Evolutionary conservation across 2,113 vertebrate genomes (phyloP).

Genomic region (Stegostoma tigrinum): DNA sequence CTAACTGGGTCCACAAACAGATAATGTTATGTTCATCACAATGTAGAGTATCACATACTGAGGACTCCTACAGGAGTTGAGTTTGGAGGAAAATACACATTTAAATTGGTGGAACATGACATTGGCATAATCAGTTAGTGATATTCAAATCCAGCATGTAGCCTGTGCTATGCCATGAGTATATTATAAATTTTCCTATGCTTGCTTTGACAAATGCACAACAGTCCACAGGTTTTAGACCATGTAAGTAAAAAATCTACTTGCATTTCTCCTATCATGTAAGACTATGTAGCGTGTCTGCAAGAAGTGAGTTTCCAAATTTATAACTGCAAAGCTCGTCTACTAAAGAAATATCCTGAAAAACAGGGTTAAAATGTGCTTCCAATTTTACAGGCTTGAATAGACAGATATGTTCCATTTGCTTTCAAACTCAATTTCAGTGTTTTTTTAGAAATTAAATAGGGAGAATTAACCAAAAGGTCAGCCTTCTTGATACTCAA

Average conservation of each 20-base stretch:
- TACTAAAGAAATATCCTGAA: neutral
- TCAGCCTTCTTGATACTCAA: neutral
- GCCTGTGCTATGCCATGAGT: neutral
- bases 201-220: neutral
- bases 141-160: neutral
- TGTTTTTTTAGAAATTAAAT: neutral
- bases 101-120: neutral
- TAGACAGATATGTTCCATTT: neutral
- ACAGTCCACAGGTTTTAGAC: neutral
- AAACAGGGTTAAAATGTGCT: neutral
- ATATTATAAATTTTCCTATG: neutral
- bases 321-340: neutral
- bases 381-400: slow-evolving; percentile 4
- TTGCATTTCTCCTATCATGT: neutral
- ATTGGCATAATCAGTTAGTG: neutral
- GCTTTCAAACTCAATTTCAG: neutral
- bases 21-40: neutral
- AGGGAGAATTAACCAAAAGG: neutral
- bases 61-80: neutral
- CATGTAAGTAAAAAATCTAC: neutral
- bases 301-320: neutral
- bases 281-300: neutral
- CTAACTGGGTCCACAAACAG: neutral
- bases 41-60: neutral
- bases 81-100: neutral